Conservation (phyloP, 2,797 vertebrate genomes). For the Poeciliopsis paucimaculata region DNA sequence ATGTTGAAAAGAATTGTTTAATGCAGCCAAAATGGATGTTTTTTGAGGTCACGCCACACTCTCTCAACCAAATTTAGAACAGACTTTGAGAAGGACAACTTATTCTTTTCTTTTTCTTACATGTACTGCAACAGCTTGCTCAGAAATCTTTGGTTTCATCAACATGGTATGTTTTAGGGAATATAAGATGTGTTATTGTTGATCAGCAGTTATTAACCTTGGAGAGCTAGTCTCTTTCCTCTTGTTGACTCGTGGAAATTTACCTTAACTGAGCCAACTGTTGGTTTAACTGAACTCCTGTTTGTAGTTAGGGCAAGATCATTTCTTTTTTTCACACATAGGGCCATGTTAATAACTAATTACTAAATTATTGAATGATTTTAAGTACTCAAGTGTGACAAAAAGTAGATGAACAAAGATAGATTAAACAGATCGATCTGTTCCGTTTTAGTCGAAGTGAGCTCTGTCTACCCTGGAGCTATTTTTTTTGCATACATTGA, state of each 20-base stretch:
- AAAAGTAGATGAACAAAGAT: not conserved
- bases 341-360: too few relatives aligned
- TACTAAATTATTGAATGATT: not conserved
- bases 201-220: not conserved
- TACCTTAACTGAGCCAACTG: not conserved
- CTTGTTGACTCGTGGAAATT: not conserved
- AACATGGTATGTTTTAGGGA: not conserved
- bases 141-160: not conserved
- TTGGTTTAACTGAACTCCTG: too few relatives aligned
- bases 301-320: too few relatives aligned
- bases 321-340: not conserved
- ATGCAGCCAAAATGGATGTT: not conserved
- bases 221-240: not conserved
- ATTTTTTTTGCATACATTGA: conserved; percentile 58
- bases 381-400: not conserved
- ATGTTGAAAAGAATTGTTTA: not conserved
- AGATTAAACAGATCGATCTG: conserved; percentile 6
- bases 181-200: not conserved
- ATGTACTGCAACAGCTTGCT: not conserved
- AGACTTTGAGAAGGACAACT: not conserved
- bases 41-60: not conserved
- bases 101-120: not conserved
- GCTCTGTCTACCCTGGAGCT: conserved; percentile 49
- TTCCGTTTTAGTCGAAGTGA: conserved; percentile 41
- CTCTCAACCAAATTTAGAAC: not conserved